phyloP scores from a whole-genome alignment of 2,797 vertebrate species.

The Hydrocynus forskahlii region DNA sequence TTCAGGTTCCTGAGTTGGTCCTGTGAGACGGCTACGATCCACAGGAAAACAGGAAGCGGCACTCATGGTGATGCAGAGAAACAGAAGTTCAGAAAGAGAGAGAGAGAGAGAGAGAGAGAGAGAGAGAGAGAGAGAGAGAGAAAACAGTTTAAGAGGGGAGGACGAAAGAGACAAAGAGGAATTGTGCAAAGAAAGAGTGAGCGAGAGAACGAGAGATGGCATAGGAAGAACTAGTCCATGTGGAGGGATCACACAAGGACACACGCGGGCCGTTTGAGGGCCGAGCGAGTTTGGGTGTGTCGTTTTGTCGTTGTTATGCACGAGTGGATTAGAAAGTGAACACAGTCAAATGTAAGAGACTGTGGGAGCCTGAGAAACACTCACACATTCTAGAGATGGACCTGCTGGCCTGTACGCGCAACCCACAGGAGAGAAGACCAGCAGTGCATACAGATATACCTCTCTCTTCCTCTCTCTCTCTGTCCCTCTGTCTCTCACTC shows the following conservation, averaged over 20 bases:
- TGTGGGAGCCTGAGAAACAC: background rate
- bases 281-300: conserved; percentile 2
- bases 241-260: conserved; percentile 46
- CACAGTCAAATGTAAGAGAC: background rate
- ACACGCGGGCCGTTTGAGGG: conserved; percentile 34
- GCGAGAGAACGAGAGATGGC: background rate
- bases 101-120: conserved; percentile 25
- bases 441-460: background rate
- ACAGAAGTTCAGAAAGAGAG: conserved; percentile 41
- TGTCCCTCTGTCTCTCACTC: background rate
- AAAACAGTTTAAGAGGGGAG: background rate
- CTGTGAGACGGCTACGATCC: conserved; percentile 52
- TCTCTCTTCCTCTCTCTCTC: too few relatives aligned
- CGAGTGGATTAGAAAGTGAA: conserved; percentile 3
- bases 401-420: too few relatives aligned
- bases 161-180: background rate
- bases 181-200: background rate
- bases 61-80: conserved; percentile 57
- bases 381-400: background rate
- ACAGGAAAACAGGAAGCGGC: conserved; percentile 67
- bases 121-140: conserved; percentile 11
- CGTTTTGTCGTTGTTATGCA: background rate
- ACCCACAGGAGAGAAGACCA: too few relatives aligned
- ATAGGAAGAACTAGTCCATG: background rate
- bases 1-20: conserved; percentile 57